Evolutionary conservation across 2,797 vertebrate genomes (phyloP), one percentile per base, ranked within the genome.

Genomic region (Platalea minor): DNA sequence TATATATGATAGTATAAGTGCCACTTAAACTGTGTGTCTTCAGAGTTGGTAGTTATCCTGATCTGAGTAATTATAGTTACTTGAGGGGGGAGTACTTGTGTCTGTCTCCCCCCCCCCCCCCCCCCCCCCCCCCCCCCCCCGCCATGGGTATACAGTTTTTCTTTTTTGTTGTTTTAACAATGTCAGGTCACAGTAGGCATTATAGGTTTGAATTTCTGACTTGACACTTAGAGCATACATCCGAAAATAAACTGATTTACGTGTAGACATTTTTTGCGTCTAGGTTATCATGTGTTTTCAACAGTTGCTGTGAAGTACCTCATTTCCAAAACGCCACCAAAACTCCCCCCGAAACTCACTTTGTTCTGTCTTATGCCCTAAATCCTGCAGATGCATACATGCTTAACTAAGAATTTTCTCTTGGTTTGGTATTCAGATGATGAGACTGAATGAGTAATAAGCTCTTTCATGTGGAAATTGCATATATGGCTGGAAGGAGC

Each of bases 381-480:
- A 92, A 43, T 87, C 37, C 41, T 89, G 41, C 37, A 76, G 61
- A 87, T 92, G 37, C 5, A 25, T 60, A 59, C 6, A 21, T 80
- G 51, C 48, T 83, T 85, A 93, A 73, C 31, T 67, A 50, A 74
- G 60, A 77, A 35, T 80, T 95, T 95, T 87, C 46, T 72, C 64
- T 83, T 35, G 11, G 28, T 91, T 94, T 94, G 70, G 31, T 85
- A 80, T 93, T 95, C 93, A 90, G 84, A 93, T 91, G 26, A 78
- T 82, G 86, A 89, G 70, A 77, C 80, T 64, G 88, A 93, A 70
- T 90, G 73, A 88, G 74, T 79, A 95, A 90, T 85, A 65, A 88
- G 28, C 37, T 74, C 60, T 96, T 92, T 89, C 72, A 92, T 78
- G 78, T 91, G 56, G 76, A 88, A 96, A 92, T 91, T 33, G 53